Percentiles rank a stretch among this genome's conserved stretches.
These are phyloP conservation scores for Drosophila repletoides DNA, from an alignment of 1,140 invertebrate species.

Conservation along the genomic window DNA sequence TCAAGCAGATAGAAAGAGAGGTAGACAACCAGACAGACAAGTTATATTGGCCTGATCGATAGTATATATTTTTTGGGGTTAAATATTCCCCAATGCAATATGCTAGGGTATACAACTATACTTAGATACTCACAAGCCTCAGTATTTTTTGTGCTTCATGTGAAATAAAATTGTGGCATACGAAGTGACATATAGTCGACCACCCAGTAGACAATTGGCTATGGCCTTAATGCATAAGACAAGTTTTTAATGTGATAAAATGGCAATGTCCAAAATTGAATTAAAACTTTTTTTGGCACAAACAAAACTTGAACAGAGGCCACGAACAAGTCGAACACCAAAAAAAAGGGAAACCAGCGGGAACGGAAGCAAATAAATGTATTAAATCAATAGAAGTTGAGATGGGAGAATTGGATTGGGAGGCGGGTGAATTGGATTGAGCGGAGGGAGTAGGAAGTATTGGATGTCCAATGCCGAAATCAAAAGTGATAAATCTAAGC, in stretches of 20 bases:
- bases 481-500: slow-evolving; percentile 80
- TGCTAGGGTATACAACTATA: too few species aligned
- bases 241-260: slow-evolving; percentile 73
- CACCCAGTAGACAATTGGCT: not conserved
- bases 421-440: not conserved
- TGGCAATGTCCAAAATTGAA: slow-evolving; percentile 49
- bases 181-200: not conserved
- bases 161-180: slow-evolving; percentile 12
- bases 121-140: too few species aligned
- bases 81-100: too few species aligned
- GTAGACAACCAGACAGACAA: too few species aligned
- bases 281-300: slow-evolving; percentile 66
- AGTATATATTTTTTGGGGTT: too few species aligned
- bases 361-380: slow-evolving; percentile 63
- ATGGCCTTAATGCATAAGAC: slow-evolving; percentile 18
- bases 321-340: too few species aligned
- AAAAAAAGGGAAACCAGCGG: not conserved
- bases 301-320: slow-evolving; percentile 48
- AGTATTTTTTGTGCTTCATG: too few species aligned
- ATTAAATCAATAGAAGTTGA: slow-evolving; percentile 70
- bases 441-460: slow-evolving; percentile 2
- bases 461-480: slow-evolving; percentile 49
- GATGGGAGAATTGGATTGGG: not conserved
- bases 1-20: too few species aligned
- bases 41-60: too few species aligned